A percentile compares a stretch with the other conserved stretches of the same genome.
Evolutionary conservation across 2,113 vertebrate genomes (phyloP).

Genomic region (Himantopus leucocephalus): DNA sequence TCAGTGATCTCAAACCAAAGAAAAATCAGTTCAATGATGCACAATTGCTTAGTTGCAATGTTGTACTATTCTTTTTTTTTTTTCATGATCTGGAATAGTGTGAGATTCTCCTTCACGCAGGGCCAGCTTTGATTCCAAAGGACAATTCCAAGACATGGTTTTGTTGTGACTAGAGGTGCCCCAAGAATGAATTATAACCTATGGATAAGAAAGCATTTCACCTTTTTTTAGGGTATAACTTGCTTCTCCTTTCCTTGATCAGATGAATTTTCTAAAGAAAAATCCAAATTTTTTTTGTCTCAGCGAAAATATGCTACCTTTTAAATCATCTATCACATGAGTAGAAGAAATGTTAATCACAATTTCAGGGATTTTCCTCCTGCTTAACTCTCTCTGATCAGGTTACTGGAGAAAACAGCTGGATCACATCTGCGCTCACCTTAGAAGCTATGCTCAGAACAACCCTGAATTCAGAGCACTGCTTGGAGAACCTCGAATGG

Average conservation of each 20-base stretch:
- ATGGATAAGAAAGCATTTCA: not conserved
- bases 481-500: slow-evolving; percentile 90
- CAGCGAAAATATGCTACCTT: not conserved
- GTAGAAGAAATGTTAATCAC: not conserved
- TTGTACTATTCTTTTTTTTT: not conserved
- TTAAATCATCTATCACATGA: not conserved
- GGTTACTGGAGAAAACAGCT: slow-evolving; percentile 96
- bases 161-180: not conserved
- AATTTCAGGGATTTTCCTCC: not conserved
- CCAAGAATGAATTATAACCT: not conserved
- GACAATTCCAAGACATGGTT: not conserved
- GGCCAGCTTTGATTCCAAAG: not conserved
- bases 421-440: slow-evolving; percentile 91
- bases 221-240: not conserved
- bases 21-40: not conserved
- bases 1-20: not conserved
- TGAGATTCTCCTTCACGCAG: not conserved
- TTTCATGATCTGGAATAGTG: not conserved
- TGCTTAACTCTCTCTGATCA: slow-evolving; percentile 53
- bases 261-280: not conserved
- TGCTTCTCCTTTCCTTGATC: not conserved
- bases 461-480: slow-evolving; percentile 86
- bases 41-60: not conserved
- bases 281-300: not conserved
- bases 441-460: slow-evolving; percentile 91